Base-by-base conservation (phyloP, 2,888 invertebrate species). In the Polydrusus cervinus region DNA sequence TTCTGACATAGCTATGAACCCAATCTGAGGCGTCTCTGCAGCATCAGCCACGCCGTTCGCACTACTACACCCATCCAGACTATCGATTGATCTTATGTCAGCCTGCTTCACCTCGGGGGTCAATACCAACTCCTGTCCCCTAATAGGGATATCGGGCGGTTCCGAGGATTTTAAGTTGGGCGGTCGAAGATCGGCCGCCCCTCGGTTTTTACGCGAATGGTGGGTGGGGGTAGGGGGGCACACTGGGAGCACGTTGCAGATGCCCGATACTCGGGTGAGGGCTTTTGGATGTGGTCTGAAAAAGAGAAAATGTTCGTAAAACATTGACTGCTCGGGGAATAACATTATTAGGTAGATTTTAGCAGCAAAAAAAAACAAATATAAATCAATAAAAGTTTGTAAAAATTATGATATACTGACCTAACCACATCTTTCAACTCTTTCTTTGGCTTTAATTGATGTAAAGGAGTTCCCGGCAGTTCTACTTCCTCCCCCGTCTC, bases 221-320 rank as follows among this genome's bases (percentile, higher is more conserved):
- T 96, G 96, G 0, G 95, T 96, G 0, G 96, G 96, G 0, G 96
- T 96, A 0, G 96, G 96, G 3, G 95, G 95, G 83, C 95, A 95
- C 78, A 95, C 92, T 0, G 93, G 90, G 51, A 88, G 87, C 16
- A 70, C 67, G 20, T 13, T 72, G 8, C 64, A 66, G n/a, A 65
- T 74, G 57, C 87, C 83, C 0, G 89, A 89, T 40, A 92, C 90
- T 62, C 92, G 87, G 6, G 91, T 89, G 20, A 92, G 81, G 1
- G 90, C 89, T 76, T 92, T 88, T 2, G 93, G 92, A 80, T 93
- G 92, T 18, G 92, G 92, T 70, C 91, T 86, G 53, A 79, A 79
- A 53, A n/a, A 51, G 34, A 49, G 18, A 13, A 49, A 49, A 18
- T 34, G 25, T 25, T 25, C 3, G 25, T 25, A 3, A n/a, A n/a